Conservation (phyloP, 2,113 vertebrate genomes). For the Stigmatopora argus region DNA sequence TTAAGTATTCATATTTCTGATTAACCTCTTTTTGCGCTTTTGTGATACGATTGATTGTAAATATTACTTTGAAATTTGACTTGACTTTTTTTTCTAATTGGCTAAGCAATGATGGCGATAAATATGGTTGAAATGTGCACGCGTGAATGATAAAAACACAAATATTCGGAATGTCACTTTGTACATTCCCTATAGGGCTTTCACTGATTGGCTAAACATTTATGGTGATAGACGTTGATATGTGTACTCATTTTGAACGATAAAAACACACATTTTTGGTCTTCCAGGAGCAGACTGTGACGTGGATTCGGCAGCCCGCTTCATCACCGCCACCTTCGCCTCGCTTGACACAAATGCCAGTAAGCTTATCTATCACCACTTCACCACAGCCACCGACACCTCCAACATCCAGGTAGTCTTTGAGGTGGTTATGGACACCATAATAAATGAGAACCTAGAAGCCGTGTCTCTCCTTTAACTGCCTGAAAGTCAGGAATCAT, state of each 20-base stretch:
- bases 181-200: not conserved
- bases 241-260: not conserved
- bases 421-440: conserved; percentile 78
- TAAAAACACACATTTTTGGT: not conserved
- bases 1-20: not conserved
- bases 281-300: conserved; percentile 70
- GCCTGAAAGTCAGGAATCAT: not conserved
- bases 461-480: conserved; percentile 67
- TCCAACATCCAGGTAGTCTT: conserved; percentile 75
- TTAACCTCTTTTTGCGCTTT: too few relatives aligned
- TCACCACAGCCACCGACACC: conserved; percentile 76
- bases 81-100: too few relatives aligned
- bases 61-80: too few relatives aligned
- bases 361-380: conserved; percentile 74
- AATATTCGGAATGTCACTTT: not conserved
- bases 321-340: conserved; percentile 64
- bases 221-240: not conserved
- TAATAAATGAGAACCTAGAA: conserved; percentile 73
- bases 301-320: conserved; percentile 70
- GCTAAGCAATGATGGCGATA: too few relatives aligned
- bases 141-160: not conserved
- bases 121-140: too few relatives aligned
- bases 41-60: too few relatives aligned
- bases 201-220: too few relatives aligned
- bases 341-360: conserved; percentile 55